These are phyloP conservation scores for Polietes domitor DNA, from an alignment of 2,888 invertebrate species.

Conservation along the genomic window DNA sequence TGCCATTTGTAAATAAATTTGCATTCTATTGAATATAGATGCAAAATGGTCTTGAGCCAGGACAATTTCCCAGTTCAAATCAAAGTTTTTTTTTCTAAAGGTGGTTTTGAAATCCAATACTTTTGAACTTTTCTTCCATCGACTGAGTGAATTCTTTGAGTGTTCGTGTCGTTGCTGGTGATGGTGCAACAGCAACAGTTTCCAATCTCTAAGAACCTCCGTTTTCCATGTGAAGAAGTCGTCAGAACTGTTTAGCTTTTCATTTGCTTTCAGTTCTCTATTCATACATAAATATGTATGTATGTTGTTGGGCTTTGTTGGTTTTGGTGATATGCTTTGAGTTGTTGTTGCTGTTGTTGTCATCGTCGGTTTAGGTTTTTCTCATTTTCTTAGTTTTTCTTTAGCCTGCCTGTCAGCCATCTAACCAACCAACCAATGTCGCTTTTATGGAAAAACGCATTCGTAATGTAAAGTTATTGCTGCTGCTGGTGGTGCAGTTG, in stretches of 20 bases:
- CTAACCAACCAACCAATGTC: slow-evolving; percentile 5
- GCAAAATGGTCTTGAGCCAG: no score
- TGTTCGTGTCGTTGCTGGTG: neutral
- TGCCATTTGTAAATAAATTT: no score
- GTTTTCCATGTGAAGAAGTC: slow-evolving; percentile 26
- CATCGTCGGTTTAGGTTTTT: slow-evolving; percentile 1
- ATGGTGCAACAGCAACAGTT: neutral
- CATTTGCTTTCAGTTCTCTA: slow-evolving; percentile 3
- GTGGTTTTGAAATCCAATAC: slow-evolving; percentile 8
- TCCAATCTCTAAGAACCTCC: neutral
- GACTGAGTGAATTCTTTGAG: slow-evolving; percentile 12
- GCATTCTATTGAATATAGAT: no score
- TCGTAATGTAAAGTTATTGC: neutral
- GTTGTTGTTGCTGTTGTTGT: neutral
- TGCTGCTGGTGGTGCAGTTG: neutral
- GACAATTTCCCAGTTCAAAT: no score
- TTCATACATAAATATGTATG: neutral
- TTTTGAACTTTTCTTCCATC: slow-evolving; percentile 21
- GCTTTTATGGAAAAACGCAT: slow-evolving; percentile 11
- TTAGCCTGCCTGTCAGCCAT: neutral
- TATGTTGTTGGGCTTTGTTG: neutral
- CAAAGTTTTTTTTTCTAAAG: no score
- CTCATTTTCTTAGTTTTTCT: slow-evolving; percentile 12
- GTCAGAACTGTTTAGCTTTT: slow-evolving; percentile 16
- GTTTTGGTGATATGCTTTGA: slow-evolving; percentile 12